Base-by-base conservation (phyloP, 2,888 invertebrate genomes). In the Xiphydria camelus region DNA sequence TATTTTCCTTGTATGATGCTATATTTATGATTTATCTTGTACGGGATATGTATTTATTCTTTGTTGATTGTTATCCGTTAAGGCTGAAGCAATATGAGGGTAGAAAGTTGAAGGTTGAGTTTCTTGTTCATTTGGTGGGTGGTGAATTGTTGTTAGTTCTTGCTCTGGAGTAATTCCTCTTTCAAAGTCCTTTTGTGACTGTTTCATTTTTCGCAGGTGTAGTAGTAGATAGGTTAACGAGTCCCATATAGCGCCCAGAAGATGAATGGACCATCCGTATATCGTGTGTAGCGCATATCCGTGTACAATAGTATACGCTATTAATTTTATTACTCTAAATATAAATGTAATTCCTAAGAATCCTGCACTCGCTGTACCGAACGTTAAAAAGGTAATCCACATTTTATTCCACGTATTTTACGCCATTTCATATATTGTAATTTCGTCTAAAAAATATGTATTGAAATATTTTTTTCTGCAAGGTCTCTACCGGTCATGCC, bases 191-290 rank as follows among this genome's bases (percentile, higher is more conserved):
- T n/a, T n/a, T n/a, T n/a, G n/a, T n/a, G n/a, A n/a, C n/a, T n/a
- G n/a, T n/a, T n/a, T n/a, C n/a, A n/a, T n/a, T n/a, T 23, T 10
- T 32, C 36, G n/a, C 18, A 35, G 17, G n/a, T 20, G 36, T 9
- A 35, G 19, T 17, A 35, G 18, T 10, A 35, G 7, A 35, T 35
- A 9, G 9, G 36, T 35, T 7, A 35, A 9, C 19, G 36, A 35
- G 12, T 35, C 36, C 36, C 36, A 35, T 19, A 35, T 10, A 9
- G 36, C 36, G 15, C 36, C 36, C n/a, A 35, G 18, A 10, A 35
- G n/a, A 35, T 35, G 18, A 9, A 35, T n/a, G 12, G n/a, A 10
- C 36, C 36, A 35, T 15, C 36, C 36, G 21, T 15, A 35, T 18
- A 35, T 9, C 3, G 36, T 19, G 19, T 35, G 36, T 19, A 35